Evolutionary conservation across 1,140 invertebrate genomes (phyloP).

Genomic region (Rhysida immarginata): DNA sequence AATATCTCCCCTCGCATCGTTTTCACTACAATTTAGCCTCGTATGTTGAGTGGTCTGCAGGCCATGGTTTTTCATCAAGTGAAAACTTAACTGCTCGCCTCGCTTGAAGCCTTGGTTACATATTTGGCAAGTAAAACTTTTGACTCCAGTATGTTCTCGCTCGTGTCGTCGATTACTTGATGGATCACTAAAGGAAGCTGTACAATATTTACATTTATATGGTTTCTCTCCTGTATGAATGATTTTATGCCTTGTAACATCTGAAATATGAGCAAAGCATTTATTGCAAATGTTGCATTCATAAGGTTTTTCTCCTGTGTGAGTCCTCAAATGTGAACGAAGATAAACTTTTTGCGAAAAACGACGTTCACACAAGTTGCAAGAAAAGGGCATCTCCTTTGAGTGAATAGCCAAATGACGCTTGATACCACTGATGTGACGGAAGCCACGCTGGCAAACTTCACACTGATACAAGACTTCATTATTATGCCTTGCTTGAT

Average conservation of each 20-base stretch:
- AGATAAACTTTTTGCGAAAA: slow-evolving; percentile 41
- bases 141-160: not conserved
- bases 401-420: not conserved
- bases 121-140: not conserved
- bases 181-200: not conserved
- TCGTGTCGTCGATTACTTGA: slow-evolving; percentile 4
- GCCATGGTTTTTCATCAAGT: not conserved
- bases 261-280: slow-evolving; percentile 23
- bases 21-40: too few species aligned
- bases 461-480: not conserved
- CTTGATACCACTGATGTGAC: not conserved
- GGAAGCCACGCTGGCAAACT: not conserved
- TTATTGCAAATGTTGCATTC: slow-evolving; percentile 38
- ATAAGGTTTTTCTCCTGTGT: slow-evolving; percentile 39
- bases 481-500: not conserved
- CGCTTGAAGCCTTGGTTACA: not conserved
- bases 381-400: slow-evolving; percentile 22
- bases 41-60: too few species aligned
- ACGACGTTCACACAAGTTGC: slow-evolving; percentile 32
- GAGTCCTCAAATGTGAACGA: slow-evolving; percentile 37
- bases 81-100: not conserved
- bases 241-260: slow-evolving; percentile 1
- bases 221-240: slow-evolving; percentile 12
- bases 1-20: too few species aligned
- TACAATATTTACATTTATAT: slow-evolving; percentile 2